Conservation (phyloP, 2,113 vertebrate genomes). For the Muntiacus muntjak region DNA sequence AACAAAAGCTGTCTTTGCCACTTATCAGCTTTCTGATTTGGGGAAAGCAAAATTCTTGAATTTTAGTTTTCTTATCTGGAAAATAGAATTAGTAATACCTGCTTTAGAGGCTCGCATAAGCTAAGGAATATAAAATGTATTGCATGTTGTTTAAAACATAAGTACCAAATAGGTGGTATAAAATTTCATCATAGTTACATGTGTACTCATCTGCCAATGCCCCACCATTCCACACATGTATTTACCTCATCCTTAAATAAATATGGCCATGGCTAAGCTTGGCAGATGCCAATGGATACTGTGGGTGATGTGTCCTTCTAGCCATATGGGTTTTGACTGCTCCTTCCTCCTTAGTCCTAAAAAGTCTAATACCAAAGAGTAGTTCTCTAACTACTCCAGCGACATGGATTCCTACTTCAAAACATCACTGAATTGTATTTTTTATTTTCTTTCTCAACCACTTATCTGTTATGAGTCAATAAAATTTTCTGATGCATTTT, state of each 20-base stretch:
- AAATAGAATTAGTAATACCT: background rate
- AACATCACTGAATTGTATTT: background rate
- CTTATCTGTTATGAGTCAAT: background rate
- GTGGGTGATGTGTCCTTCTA: background rate
- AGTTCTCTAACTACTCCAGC: background rate
- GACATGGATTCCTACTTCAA: background rate
- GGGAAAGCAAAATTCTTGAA: background rate
- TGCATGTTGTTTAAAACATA: background rate
- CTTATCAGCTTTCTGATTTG: background rate
- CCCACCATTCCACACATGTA: background rate
- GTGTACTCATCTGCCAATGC: background rate
- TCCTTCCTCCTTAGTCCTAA: background rate
- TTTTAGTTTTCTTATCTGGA: background rate
- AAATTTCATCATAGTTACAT: background rate
- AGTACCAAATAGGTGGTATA: background rate
- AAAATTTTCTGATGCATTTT: background rate
- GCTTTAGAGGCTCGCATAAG: background rate
- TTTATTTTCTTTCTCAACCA: background rate
- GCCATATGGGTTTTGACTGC: background rate
- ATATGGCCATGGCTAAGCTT: background rate
- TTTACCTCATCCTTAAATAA: background rate
- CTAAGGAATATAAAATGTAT: background rate
- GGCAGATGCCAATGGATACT: background rate
- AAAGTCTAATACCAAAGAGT: background rate
- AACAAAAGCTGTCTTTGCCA: background rate